phyloP scores from a whole-genome alignment of 2,797 vertebrate species.

The Rousettus madagascariensis region DNA sequence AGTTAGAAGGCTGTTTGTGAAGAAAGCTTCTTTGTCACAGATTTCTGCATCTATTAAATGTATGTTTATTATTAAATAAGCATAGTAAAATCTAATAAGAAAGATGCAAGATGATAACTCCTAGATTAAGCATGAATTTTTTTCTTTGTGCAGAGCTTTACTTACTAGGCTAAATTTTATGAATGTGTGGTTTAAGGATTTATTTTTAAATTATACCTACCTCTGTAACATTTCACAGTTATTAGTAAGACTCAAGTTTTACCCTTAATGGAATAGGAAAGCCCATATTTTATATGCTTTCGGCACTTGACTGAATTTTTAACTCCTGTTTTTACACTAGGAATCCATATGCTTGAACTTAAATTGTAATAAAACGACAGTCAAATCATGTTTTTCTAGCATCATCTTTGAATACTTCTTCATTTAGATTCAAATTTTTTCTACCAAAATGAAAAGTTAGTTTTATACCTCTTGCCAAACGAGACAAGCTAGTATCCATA shows the following conservation, averaged over 20 bases:
- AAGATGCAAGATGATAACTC: not conserved
- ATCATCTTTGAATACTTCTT: constrained; percentile 16
- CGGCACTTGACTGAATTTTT: not conserved
- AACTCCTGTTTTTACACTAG: not conserved
- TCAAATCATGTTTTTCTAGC: not conserved
- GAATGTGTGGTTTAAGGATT: not conserved
- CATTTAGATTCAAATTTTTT: constrained; percentile 26
- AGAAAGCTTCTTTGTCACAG: not conserved
- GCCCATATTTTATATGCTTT: not conserved
- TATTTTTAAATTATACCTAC: not conserved
- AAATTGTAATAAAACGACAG: constrained; percentile 17
- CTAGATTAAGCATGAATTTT: not conserved
- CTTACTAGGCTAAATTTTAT: constrained; percentile 23
- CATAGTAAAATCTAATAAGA: not conserved
- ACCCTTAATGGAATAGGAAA: not conserved
- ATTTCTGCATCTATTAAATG: not conserved
- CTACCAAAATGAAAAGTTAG: constrained; percentile 28
- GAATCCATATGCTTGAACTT: constrained; percentile 9
- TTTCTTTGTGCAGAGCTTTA: constrained; percentile 15
- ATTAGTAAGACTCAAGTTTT: not conserved
- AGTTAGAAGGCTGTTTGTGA: not conserved
- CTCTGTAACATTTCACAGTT: constrained; percentile 22
- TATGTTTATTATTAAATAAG: constrained; percentile 29
- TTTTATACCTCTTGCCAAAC: constrained; percentile 3
- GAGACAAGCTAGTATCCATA: constrained; percentile 35